phyloP scores from a whole-genome alignment of 1,140 invertebrate genomes.

The Polypedilum vanderplanki region DNA sequence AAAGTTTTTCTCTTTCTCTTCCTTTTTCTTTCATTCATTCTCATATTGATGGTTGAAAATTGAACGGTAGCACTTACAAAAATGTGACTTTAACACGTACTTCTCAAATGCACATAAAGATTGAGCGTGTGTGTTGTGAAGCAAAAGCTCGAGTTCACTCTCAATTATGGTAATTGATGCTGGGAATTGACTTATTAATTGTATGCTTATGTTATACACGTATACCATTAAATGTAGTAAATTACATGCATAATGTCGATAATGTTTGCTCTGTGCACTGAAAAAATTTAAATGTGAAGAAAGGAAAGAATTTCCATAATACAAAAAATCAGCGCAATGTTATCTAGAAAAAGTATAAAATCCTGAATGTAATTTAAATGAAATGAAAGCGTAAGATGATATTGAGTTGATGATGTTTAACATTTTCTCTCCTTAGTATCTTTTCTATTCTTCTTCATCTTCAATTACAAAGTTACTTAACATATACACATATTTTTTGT shows the following conservation, averaged over 20 bases:
- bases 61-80: background rate
- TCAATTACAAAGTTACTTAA: too few relatives aligned
- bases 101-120: background rate
- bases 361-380: too few relatives aligned
- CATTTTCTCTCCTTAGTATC: too few relatives aligned
- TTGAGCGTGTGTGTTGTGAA: background rate
- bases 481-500: too few relatives aligned
- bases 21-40: background rate
- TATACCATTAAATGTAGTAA: background rate
- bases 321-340: too few relatives aligned
- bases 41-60: background rate
- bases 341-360: too few relatives aligned
- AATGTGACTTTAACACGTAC: background rate
- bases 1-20: background rate
- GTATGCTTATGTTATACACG: background rate
- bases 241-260: background rate
- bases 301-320: too few relatives aligned
- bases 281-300: too few relatives aligned
- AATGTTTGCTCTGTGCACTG: too few relatives aligned
- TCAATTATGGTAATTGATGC: conserved; percentile 26
- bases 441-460: too few relatives aligned
- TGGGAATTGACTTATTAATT: conserved; percentile 28
- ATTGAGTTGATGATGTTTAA: too few relatives aligned
- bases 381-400: too few relatives aligned
- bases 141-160: background rate